phyloP scores from a whole-genome alignment of 1,140 invertebrate genomes.

The Acromyrmex charruanus region DNA sequence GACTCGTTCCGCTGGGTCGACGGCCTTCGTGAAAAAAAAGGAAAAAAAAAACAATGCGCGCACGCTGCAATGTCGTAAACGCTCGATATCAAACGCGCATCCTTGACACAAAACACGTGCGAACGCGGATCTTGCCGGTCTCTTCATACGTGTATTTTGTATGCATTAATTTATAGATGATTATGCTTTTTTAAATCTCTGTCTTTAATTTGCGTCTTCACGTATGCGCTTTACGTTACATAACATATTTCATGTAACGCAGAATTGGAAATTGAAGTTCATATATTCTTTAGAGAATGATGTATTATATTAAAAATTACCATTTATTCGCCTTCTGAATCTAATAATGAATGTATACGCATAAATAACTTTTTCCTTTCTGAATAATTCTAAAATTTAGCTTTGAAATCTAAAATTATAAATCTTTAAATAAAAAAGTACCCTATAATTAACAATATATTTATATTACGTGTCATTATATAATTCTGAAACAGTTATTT shows the following conservation, averaged over 20 bases:
- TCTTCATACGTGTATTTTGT: background rate
- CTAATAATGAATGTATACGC: background rate
- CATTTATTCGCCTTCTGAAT: background rate
- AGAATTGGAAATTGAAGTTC: conserved; percentile 6
- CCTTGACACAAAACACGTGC: conserved; percentile 69
- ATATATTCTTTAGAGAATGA: background rate
- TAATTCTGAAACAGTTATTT: background rate
- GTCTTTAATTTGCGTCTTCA: conserved; percentile 3
- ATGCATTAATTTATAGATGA: conserved; percentile 10
- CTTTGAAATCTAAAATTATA: too few relatives aligned
- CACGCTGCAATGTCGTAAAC: conserved; percentile 42
- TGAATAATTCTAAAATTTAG: background rate
- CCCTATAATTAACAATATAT: background rate
- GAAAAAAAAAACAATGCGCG: conserved; percentile 38
- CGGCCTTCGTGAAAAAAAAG: conserved; percentile 64
- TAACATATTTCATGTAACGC: background rate
- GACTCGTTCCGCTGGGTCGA: conserved; percentile 68
- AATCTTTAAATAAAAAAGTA: too few relatives aligned
- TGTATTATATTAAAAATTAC: background rate
- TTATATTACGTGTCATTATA: background rate
- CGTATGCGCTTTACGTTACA: background rate
- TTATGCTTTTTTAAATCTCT: background rate
- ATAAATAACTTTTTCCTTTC: background rate
- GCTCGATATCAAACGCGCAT: conserved; percentile 28
- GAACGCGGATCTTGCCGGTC: conserved; percentile 34